Evolutionary conservation across 2,888 invertebrate species (phyloP).

Genomic region (Lucinisca nassula): DNA sequence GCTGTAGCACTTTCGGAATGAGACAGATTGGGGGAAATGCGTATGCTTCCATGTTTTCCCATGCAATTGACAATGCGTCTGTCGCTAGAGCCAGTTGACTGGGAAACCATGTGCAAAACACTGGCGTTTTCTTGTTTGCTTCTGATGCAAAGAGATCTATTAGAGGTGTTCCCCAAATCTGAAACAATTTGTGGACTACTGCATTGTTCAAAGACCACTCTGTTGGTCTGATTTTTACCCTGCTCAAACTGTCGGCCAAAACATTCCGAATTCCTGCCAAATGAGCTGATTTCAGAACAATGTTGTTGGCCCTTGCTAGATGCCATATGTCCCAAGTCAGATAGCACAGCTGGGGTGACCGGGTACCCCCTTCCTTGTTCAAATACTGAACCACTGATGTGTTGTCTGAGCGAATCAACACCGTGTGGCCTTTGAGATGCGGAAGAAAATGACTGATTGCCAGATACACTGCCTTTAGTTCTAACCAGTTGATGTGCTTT

Average conservation of each 20-base stretch:
- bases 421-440: no score
- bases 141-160: conserved; percentile 30
- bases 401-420: no score
- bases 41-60: conserved; percentile 21
- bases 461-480: no score
- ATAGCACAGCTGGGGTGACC: not conserved
- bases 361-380: conserved; percentile 2
- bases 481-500: not conserved
- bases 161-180: not conserved
- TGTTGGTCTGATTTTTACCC: not conserved
- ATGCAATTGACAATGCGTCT: conserved; percentile 11
- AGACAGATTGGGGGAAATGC: not conserved
- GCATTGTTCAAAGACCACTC: conserved; percentile 15
- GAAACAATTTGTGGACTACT: not conserved
- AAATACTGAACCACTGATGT: not conserved
- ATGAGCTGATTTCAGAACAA: conserved; percentile 8
- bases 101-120: conserved; percentile 13
- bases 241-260: conserved; percentile 15
- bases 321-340: not conserved
- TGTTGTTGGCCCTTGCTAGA: not conserved
- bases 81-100: not conserved
- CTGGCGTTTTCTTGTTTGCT: not conserved
- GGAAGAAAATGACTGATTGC: no score
- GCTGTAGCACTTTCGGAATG: not conserved
- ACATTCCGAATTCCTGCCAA: conserved; percentile 12